Base-by-base conservation (phyloP, 1,140 invertebrate species). In the Atta colombica region DNA sequence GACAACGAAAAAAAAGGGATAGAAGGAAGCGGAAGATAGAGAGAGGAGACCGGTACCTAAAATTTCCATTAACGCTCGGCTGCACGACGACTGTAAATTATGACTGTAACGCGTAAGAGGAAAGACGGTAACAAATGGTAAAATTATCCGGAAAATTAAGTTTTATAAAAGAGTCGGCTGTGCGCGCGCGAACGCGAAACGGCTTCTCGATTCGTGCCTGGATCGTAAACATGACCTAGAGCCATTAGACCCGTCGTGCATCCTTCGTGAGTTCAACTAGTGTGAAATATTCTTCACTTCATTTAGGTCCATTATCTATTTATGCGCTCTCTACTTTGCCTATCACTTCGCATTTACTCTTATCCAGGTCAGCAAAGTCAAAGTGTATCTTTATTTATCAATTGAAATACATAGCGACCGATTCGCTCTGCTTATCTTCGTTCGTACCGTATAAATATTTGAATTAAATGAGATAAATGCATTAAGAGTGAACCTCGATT, bases 131-230 rank as follows among this genome's bases (percentile, higher is more conserved):
- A 90, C 74, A 86, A 90, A 86, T 89, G 88, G 89, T 75, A 85
- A 80, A 90, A 90, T 90, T 89, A 89, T 89, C 77, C 82, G 61
- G 85, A 77, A 89, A 91, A 88, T 89, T 89, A 90, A 90, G 74
- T 89, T 89, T 90, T 84, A 86, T 90, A 89, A 88, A 86, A 75
- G 88, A 89, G 78, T 84, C 86, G 35, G 80, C 58, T 55, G 61
- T 7, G 55, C 55, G 55, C 55, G 55, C 58, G 55, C 61, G 75
- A 45, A 45, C 72, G 28, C 45, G 51, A 39, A n/a, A 61, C 68
- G 68, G 78, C n/a, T 39, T 82, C 65, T 71, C 66, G 55, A 71
- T 63, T 86, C 85, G 75, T 25, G 65, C 71, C 55, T 39, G 60
- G 85, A 77, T 77, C 77, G 78, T 77, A 77, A 84, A 82, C 87